These are phyloP conservation scores for Carassius auratus DNA, from an alignment of 2,113 vertebrate genomes.

Conservation along the genomic window DNA sequence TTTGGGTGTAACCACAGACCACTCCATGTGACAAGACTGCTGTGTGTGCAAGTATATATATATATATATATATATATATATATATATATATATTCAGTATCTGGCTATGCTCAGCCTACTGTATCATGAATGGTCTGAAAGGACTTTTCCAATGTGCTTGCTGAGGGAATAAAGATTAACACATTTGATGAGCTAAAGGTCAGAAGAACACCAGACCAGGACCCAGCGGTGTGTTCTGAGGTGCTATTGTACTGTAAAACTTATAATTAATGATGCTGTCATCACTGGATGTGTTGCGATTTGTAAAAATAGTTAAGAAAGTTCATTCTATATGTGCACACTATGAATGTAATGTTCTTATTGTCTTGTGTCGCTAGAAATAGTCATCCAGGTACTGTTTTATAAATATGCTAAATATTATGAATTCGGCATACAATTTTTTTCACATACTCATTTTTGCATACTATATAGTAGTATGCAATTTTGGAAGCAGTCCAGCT, in stretches of 20 bases:
- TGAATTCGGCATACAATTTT: no score
- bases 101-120: not conserved
- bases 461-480: no score
- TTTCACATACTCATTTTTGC: no score
- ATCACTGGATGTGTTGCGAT: not conserved
- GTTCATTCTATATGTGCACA: no score
- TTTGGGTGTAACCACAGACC: constrained; percentile 36
- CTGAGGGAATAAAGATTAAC: not conserved
- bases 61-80: not conserved
- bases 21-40: constrained; percentile 25
- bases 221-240: not conserved
- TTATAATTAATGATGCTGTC: not conserved
- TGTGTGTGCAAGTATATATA: not conserved
- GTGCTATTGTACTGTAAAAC: not conserved
- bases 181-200: not conserved
- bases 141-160: not conserved
- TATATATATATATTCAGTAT: not conserved
- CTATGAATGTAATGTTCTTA: no score
- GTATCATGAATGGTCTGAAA: not conserved
- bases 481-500: not conserved
- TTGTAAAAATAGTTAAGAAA: not conserved
- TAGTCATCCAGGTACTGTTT: no score
- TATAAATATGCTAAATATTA: no score
- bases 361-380: no score
- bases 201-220: not conserved